These are phyloP conservation scores for Sebastes nivosus DNA, from an alignment of 2,797 vertebrate species.

Conservation along the genomic window DNA sequence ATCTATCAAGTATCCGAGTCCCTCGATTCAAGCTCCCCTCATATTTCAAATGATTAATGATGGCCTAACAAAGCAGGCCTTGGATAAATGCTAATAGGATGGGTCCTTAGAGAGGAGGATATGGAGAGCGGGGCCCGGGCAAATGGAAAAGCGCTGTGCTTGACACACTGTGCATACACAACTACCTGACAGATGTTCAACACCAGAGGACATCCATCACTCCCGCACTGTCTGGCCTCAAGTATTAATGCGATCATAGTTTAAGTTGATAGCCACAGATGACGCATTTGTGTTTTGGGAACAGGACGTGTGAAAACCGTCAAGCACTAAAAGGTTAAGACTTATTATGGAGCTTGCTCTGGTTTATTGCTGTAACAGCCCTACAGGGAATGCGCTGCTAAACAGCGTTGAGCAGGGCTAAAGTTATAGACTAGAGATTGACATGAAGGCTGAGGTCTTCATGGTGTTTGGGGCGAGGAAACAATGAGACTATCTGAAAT, in stretches of 20 bases:
- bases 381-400: conserved; percentile 37
- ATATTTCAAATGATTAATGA: conserved; percentile 84
- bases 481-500: not conserved
- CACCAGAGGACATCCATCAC: conserved; percentile 77
- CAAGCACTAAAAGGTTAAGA: conserved; percentile 54
- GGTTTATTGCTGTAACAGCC: conserved; percentile 53
- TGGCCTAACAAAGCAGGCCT: conserved; percentile 79
- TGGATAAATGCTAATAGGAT: conserved; percentile 83
- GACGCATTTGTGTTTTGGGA: conserved; percentile 62
- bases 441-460: not conserved
- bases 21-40: conserved; percentile 66
- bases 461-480: conserved; percentile 10
- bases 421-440: conserved; percentile 15
- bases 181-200: conserved; percentile 78
- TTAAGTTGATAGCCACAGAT: conserved; percentile 63
- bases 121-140: conserved; percentile 56
- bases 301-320: conserved; percentile 40
- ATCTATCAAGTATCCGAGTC: conserved; percentile 68
- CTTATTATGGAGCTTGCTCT: conserved; percentile 41
- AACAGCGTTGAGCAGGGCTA: conserved; percentile 27
- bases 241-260: conserved; percentile 72
- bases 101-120: conserved; percentile 75
- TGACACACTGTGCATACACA: conserved; percentile 71
- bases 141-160: conserved; percentile 64
- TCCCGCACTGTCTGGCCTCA: conserved; percentile 60